A percentile compares a stretch with the other conserved stretches of the same genome.
Conservation (phyloP, 1,140 invertebrate species). For the Drosophila tani region DNA sequence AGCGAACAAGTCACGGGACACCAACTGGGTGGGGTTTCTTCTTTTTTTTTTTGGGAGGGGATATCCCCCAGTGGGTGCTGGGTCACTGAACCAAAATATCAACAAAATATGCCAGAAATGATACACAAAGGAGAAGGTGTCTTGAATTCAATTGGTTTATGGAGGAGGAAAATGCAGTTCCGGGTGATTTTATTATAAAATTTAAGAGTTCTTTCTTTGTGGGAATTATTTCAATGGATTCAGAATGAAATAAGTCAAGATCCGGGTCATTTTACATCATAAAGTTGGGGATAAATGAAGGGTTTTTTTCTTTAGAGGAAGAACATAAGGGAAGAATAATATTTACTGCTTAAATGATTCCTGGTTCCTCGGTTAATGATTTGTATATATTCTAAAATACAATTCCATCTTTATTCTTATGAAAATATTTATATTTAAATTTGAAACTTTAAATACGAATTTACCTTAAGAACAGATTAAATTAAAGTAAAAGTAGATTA, state of each 20-base stretch:
- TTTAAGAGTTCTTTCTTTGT: slow-evolving; percentile 6
- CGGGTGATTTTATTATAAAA: not conserved
- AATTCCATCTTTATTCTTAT: not conserved
- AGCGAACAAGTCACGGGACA: slow-evolving; percentile 36
- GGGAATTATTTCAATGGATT: not conserved
- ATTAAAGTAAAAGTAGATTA: no score
- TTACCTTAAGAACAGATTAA: no score
- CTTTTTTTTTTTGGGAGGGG: not conserved
- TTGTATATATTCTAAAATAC: not conserved
- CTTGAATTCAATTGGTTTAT: not conserved
- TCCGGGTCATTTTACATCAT: not conserved
- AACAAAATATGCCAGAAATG: no score
- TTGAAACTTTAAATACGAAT: no score
- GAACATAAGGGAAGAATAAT: no score
- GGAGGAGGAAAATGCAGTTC: not conserved
- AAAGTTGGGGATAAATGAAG: not conserved
- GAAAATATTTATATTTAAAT: no score
- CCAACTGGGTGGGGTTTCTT: slow-evolving; percentile 29
- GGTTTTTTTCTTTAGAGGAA: not conserved
- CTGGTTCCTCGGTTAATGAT: not conserved
- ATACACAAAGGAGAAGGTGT: slow-evolving; percentile 1
- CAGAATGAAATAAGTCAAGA: not conserved
- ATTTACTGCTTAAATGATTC: no score
- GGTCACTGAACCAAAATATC: slow-evolving; percentile 30
- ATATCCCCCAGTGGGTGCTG: not conserved